Base-by-base conservation (phyloP, 2,888 invertebrate species). In the Oegoconia quadripuncta region DNA sequence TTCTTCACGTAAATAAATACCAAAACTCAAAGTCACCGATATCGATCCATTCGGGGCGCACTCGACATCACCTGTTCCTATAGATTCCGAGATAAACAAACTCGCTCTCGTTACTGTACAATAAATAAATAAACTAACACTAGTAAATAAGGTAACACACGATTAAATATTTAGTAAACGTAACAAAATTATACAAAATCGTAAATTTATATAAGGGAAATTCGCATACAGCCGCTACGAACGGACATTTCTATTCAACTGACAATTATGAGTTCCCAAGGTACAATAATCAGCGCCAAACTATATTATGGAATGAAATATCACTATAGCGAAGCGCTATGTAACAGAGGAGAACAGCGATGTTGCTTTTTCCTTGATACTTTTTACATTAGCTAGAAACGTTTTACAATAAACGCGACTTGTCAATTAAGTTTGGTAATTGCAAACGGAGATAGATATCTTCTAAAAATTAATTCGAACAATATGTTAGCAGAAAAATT, bases 21-120 rank as follows among this genome's bases (percentile, higher is more conserved):
- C 61, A 59, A 55, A 68, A 64, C 68, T 70, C 69, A 65, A 74
- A 76, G 74, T 75, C 77, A 80, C 72, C 74, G 72, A 67, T 86
- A 86, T 86, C 86, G 86, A 86, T 84, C 86, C 86, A 82, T 83
- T 71, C 77, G 74, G 68, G 67, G 65, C 72, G 66, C 71, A 74
- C 73, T 63, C 68, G 71, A 68, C 76, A 83, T 84, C 79, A 80
- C 82, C 82, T 74, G 70, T 73, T 75, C 57, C 45, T 62, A 59
- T 52, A 49, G 53, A 67, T 64, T 48, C 42, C 52, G 50, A 47
- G 52, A 32, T 50, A 50, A 50, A 48, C 46, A 39, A 49, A 55
- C 57, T 37, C 47, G 45, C 41, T 43, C 27, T 44, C 44, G 46
- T 41, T 42, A 37, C 42, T 44, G 41, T 46, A 52, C 58, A 50